These are phyloP conservation scores for Drosophila sordidula DNA, from an alignment of 2,888 invertebrate species.

Conservation along the genomic window DNA sequence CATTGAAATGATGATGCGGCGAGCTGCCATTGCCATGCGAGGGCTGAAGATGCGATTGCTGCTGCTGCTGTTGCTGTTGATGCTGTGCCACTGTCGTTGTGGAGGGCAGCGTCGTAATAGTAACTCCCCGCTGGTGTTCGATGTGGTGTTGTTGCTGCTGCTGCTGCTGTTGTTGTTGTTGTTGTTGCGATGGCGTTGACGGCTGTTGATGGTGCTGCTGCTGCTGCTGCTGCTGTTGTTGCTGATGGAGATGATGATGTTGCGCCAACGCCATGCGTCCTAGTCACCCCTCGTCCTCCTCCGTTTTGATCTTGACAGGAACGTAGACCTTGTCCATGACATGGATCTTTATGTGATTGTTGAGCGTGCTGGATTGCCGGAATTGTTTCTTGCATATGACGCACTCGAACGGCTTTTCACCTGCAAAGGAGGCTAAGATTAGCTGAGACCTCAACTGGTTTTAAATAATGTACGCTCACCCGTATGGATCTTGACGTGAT, in stretches of 20 bases:
- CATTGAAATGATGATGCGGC: slow-evolving; percentile 77
- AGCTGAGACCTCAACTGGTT: slow-evolving; percentile 13
- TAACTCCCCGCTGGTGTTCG: slow-evolving; percentile 63
- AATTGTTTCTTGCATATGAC: slow-evolving; percentile 85
- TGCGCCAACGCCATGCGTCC: slow-evolving; percentile 84
- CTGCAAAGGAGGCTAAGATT: slow-evolving; percentile 64
- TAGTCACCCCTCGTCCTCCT: slow-evolving; percentile 85
- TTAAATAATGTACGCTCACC: slow-evolving; percentile 68
- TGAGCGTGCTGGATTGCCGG: slow-evolving; percentile 85
- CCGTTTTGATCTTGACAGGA: slow-evolving; percentile 85
- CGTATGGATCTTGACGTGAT: slow-evolving; percentile 85
- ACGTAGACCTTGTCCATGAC: slow-evolving; percentile 85
- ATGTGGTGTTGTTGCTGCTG: slow-evolving; percentile 64
- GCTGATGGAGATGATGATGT: slow-evolving; percentile 78
- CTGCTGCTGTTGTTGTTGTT: slow-evolving; percentile 60
- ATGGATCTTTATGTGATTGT: slow-evolving; percentile 85
- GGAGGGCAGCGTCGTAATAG: slow-evolving; percentile 67
- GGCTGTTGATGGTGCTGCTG: slow-evolving; percentile 58
- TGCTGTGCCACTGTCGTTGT: slow-evolving; percentile 66
- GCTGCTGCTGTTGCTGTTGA: slow-evolving; percentile 62
- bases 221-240: slow-evolving; percentile 65
- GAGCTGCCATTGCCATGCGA: slow-evolving; percentile 57
- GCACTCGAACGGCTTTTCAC: slow-evolving; percentile 85
- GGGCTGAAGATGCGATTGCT: slow-evolving; percentile 54
- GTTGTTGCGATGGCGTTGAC: slow-evolving; percentile 61